phyloP scores from a whole-genome alignment of 2,888 invertebrate species.

The Escarpia spicata region DNA sequence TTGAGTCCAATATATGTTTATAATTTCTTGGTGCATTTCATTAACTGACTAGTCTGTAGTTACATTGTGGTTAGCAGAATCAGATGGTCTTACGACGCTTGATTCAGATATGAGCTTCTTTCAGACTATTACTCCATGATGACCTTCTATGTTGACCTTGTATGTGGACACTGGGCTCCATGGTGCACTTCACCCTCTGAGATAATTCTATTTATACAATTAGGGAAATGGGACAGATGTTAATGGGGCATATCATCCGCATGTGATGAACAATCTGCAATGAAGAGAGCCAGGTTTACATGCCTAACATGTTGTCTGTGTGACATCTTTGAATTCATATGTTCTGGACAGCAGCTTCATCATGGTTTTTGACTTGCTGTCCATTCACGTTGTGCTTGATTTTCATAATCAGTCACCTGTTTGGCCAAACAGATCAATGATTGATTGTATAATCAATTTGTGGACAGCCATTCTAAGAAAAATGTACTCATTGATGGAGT shows the following conservation, averaged over 20 bases:
- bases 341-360: neutral
- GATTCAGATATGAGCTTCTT: neutral
- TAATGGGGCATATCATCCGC: neutral
- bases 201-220: neutral
- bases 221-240: neutral
- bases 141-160: neutral
- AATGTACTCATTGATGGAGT: too few species aligned
- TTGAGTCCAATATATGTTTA: too few species aligned
- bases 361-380: neutral
- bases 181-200: neutral
- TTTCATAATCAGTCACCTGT: too few species aligned
- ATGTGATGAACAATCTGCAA: neutral
- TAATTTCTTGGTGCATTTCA: neutral
- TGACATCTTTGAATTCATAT: neutral
- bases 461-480: too few species aligned
- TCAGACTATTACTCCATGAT: neutral
- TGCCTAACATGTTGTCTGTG: neutral
- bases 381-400: too few species aligned
- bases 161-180: neutral
- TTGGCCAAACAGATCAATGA: too few species aligned
- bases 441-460: too few species aligned
- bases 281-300: neutral
- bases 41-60: neutral
- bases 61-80: neutral
- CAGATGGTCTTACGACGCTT: neutral